Evolutionary conservation across 1,140 invertebrate genomes (phyloP).

Genomic region (Uloborus diversus): DNA sequence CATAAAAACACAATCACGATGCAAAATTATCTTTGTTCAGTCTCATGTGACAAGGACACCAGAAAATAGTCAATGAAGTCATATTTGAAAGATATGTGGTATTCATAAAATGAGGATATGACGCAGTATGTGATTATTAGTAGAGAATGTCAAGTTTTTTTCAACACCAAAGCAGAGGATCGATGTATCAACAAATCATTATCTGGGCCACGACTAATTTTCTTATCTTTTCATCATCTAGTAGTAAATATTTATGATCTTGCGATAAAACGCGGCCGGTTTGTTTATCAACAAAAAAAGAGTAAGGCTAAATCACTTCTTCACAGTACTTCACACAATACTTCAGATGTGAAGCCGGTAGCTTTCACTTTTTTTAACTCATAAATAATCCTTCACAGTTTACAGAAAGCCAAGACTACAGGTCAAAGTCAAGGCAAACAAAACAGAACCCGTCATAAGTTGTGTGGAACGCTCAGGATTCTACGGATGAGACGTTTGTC

Average conservation of each 20-base stretch:
- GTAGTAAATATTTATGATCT: neutral
- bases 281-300: no score
- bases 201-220: no score
- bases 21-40: neutral
- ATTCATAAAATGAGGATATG: neutral
- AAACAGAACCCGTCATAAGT: neutral
- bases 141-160: neutral
- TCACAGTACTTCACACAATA: neutral
- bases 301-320: neutral
- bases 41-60: neutral
- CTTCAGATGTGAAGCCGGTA: no score
- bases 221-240: no score
- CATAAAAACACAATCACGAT: neutral
- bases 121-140: neutral
- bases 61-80: neutral
- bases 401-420: neutral
- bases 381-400: neutral
- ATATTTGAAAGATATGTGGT: neutral
- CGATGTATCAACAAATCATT: no score
- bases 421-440: constrained; percentile 13
- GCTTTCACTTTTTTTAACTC: no score
- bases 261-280: neutral
- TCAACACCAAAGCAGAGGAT: no score
- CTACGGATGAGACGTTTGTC: neutral
- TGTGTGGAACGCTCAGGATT: no score